Conservation (phyloP, 2,888 invertebrate genomes). For the Thumatha senex region DNA sequence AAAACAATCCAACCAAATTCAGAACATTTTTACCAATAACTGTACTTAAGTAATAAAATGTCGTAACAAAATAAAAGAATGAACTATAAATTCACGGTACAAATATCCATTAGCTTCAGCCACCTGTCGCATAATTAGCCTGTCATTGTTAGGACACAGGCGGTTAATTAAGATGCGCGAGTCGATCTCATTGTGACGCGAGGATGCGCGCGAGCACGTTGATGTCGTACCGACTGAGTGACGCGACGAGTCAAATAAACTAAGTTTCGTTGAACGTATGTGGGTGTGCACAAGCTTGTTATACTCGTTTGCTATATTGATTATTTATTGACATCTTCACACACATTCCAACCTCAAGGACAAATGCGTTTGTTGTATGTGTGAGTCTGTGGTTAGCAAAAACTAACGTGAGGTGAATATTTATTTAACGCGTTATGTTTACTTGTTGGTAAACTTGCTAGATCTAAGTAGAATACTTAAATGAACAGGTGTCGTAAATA, state of each 20-base stretch:
- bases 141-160: constrained; percentile 59
- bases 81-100: constrained; percentile 30
- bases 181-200: constrained; percentile 50
- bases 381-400: constrained; percentile 41
- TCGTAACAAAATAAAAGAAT: constrained; percentile 23
- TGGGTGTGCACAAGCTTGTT: constrained; percentile 22
- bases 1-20: too few relatives aligned
- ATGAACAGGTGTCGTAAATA: constrained; percentile 41
- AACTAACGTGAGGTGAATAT: constrained; percentile 51
- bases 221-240: constrained; percentile 52
- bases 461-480: constrained; percentile 33
- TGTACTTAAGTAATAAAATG: constrained; percentile 15
- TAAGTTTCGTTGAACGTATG: constrained; percentile 21
- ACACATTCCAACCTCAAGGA: constrained; percentile 37
- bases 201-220: constrained; percentile 65
- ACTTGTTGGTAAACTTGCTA: constrained; percentile 33
- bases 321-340: constrained; percentile 31
- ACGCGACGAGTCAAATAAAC: constrained; percentile 25
- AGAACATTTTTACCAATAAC: background rate
- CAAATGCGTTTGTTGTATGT: constrained; percentile 26
- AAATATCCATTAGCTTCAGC: constrained; percentile 43
- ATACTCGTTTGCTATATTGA: constrained; percentile 24
- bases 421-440: constrained; percentile 31
- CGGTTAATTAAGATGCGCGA: constrained; percentile 71
- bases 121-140: constrained; percentile 66